Percentiles rank a stretch among this genome's conserved stretches.
Evolutionary conservation across 1,140 invertebrate genomes (phyloP).

Genomic region (Linepithema humile): DNA sequence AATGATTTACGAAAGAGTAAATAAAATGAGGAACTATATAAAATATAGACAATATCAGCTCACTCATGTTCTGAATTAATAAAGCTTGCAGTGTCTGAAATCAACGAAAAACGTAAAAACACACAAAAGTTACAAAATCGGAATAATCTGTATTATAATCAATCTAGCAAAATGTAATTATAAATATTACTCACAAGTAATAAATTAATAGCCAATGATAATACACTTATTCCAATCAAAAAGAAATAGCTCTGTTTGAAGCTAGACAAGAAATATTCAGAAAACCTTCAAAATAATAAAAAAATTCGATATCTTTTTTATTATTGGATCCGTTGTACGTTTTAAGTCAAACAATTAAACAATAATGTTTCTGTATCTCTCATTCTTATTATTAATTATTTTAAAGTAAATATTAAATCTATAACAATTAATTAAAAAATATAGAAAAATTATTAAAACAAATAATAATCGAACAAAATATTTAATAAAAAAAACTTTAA

Average conservation of each 20-base stretch:
- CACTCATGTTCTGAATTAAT: not conserved
- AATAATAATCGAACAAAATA: not conserved
- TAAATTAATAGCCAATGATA: slow-evolving; percentile 16
- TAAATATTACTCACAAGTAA: not conserved
- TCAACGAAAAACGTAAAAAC: not conserved
- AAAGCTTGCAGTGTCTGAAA: slow-evolving; percentile 4
- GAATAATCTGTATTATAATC: no score
- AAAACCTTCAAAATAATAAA: slow-evolving; percentile 2
- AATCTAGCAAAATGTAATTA: not conserved
- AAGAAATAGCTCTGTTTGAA: not conserved
- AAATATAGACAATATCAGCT: not conserved
- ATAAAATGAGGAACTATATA: slow-evolving; percentile 9
- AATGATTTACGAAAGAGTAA: not conserved
- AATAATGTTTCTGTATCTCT: not conserved
- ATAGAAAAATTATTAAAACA: not conserved
- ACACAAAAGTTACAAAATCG: not conserved
- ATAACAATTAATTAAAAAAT: not conserved
- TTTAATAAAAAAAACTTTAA: not conserved
- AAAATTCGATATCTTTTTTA: not conserved
- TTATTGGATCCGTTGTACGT: not conserved
- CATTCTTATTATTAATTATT: not conserved
- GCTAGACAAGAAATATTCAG: not conserved
- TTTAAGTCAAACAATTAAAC: not conserved
- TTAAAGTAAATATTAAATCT: not conserved
- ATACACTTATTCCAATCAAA: not conserved